Evolutionary conservation across 2,797 vertebrate genomes (phyloP).

Genomic region (Tenualosa thibaudeaui): DNA sequence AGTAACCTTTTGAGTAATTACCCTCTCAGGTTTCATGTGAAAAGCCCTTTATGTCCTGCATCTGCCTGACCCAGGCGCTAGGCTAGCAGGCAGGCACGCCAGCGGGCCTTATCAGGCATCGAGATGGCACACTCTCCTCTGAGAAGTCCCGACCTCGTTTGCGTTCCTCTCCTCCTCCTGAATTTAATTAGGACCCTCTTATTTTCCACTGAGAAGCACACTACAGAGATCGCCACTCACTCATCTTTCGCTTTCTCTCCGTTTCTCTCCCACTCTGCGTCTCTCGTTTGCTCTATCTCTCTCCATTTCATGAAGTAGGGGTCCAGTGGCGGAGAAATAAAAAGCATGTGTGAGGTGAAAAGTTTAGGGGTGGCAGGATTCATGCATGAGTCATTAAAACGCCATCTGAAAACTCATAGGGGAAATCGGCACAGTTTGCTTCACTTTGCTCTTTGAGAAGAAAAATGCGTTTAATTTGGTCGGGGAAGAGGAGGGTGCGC

Average conservation of each 20-base stretch:
- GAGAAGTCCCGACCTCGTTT: slow-evolving; percentile 11
- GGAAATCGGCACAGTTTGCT: slow-evolving; percentile 21
- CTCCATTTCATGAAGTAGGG: not conserved
- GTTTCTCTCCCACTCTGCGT: not conserved
- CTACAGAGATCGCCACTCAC: not conserved
- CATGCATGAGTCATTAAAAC: slow-evolving; percentile 53
- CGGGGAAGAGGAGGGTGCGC: not conserved
- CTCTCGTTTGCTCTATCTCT: not conserved
- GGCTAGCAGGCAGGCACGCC: slow-evolving; percentile 3
- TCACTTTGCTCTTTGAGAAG: slow-evolving; percentile 42
- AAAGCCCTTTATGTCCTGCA: slow-evolving; percentile 56
- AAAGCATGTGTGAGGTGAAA: slow-evolving; percentile 49
- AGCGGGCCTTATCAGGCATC: slow-evolving; percentile 30
- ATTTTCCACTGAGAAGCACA: slow-evolving; percentile 25
- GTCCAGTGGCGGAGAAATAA: slow-evolving; percentile 33
- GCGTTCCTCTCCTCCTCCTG: not conserved
- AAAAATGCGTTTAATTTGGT: slow-evolving; percentile 9
- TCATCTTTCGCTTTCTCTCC: not conserved
- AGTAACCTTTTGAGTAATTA: slow-evolving; percentile 68
- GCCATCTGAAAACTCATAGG: slow-evolving; percentile 40
- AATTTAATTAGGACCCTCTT: slow-evolving; percentile 19
- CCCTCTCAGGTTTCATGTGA: slow-evolving; percentile 59
- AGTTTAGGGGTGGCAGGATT: slow-evolving; percentile 45
- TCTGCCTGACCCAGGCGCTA: not conserved
- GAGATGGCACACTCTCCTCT: slow-evolving; percentile 6